Evolutionary conservation across 2,113 vertebrate species (phyloP).

Genomic region (Nesospiza acunhae): DNA sequence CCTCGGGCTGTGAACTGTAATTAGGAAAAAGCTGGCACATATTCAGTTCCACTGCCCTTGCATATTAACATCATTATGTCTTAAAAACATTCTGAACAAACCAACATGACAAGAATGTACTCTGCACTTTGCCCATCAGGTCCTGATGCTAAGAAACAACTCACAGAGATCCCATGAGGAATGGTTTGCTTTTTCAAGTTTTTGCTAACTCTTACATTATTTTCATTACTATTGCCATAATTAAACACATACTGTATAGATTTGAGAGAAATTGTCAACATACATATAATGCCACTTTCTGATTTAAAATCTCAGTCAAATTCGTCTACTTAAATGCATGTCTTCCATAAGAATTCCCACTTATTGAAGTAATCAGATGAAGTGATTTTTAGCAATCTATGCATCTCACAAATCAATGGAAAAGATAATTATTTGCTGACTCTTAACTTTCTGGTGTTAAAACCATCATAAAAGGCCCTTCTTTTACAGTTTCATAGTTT

Average conservation of each 20-base stretch:
- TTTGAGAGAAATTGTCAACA: not conserved
- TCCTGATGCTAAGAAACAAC: not conserved
- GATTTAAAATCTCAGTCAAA: not conserved
- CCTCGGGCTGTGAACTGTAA: not conserved
- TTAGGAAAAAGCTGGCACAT: not conserved
- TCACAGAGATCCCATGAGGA: not conserved
- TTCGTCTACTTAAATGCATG: not conserved
- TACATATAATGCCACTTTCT: not conserved
- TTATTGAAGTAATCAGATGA: not conserved
- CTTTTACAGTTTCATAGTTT: not conserved
- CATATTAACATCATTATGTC: not conserved
- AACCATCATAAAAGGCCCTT: not conserved
- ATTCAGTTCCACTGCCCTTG: not conserved
- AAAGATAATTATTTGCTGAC: not conserved
- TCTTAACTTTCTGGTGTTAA: not conserved
- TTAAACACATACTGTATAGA: not conserved
- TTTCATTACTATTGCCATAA: not conserved
- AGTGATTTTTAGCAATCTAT: not conserved
- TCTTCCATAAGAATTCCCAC: not conserved
- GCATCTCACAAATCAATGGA: not conserved
- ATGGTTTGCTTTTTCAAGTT: not conserved
- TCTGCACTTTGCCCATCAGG: not conserved
- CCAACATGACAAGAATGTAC: not conserved
- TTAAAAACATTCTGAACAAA: slow-evolving; percentile 5
- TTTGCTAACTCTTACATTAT: not conserved